These are phyloP conservation scores for Lordiphosa collinella DNA, from an alignment of 1,140 invertebrate species.

Conservation along the genomic window DNA sequence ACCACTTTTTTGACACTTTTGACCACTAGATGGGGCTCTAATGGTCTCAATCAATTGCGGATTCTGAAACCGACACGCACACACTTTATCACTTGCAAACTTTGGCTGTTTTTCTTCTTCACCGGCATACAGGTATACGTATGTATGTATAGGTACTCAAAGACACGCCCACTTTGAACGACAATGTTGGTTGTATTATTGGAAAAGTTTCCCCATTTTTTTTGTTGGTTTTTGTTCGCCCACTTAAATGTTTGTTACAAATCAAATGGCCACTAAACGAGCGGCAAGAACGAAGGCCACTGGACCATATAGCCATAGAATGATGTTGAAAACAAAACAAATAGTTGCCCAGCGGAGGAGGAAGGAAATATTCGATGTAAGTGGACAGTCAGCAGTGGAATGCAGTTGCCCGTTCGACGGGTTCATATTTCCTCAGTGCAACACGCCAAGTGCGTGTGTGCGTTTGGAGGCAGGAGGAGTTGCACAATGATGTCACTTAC, in stretches of 20 bases:
- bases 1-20: slow-evolving; percentile 10
- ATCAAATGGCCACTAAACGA: slow-evolving; percentile 45
- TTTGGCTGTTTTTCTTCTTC: slow-evolving; percentile 21
- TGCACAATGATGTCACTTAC: not conserved
- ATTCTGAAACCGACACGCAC: slow-evolving; percentile 17
- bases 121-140: slow-evolving; percentile 3
- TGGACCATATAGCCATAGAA: slow-evolving; percentile 1
- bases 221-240: slow-evolving; percentile 4
- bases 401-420: not conserved
- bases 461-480: not conserved
- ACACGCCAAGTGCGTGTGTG: not conserved
- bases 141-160: not conserved
- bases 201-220: slow-evolving; percentile 31
- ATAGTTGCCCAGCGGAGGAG: not conserved
- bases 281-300: slow-evolving; percentile 1
- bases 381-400: slow-evolving; percentile 20
- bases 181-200: slow-evolving; percentile 24
- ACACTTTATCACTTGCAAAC: slow-evolving; percentile 27
- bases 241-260: slow-evolving; percentile 38
- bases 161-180: slow-evolving; percentile 5
- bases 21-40: slow-evolving; percentile 19
- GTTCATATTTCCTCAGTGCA: slow-evolving; percentile 11
- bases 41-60: slow-evolving; percentile 22
- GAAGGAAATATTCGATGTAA: slow-evolving; percentile 8
- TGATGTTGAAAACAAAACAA: slow-evolving; percentile 6